Percentiles rank a stretch among this genome's conserved stretches.
These are phyloP conservation scores for Labroides dimidiatus DNA, from an alignment of 2,797 vertebrate species.

Conservation along the genomic window DNA sequence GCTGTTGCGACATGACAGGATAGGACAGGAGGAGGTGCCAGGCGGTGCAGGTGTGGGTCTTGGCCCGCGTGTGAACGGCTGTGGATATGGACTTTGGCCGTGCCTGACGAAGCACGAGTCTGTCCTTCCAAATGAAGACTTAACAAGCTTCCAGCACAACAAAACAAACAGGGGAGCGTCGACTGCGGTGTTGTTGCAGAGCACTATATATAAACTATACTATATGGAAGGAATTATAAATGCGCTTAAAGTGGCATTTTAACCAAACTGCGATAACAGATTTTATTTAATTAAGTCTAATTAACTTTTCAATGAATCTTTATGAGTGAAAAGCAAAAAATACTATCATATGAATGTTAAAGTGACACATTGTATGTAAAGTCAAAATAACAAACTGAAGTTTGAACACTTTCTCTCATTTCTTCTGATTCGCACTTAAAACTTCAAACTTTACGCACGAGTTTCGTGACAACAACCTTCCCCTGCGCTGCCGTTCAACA, in stretches of 20 bases:
- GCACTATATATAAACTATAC: not conserved
- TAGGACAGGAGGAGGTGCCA: constrained; percentile 33
- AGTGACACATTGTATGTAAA: not conserved
- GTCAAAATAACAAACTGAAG: not conserved
- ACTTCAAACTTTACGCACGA: constrained; percentile 61
- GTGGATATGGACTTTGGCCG: constrained; percentile 58
- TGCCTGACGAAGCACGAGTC: constrained; percentile 26
- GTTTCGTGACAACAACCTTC: not conserved
- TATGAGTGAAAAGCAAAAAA: too few relatives aligned
- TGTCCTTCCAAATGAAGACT: not conserved
- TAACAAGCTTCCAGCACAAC: constrained; percentile 6
- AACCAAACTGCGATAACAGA: too few relatives aligned
- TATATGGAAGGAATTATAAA: not conserved
- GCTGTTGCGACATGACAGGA: constrained; percentile 30
- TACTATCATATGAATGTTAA: too few relatives aligned
- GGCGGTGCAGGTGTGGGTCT: constrained; percentile 34
- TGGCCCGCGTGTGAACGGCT: constrained; percentile 10
- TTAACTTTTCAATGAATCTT: too few relatives aligned
- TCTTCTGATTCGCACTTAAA: not conserved
- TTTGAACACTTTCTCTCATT: too few relatives aligned
- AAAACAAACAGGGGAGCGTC: not conserved
- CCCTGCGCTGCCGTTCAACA: not conserved
- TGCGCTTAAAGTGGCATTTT: too few relatives aligned
- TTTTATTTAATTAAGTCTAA: too few relatives aligned
- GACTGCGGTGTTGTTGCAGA: not conserved